These are phyloP conservation scores for Pygocentrus nattereri DNA, from an alignment of 2,797 vertebrate genomes.

Conservation along the genomic window DNA sequence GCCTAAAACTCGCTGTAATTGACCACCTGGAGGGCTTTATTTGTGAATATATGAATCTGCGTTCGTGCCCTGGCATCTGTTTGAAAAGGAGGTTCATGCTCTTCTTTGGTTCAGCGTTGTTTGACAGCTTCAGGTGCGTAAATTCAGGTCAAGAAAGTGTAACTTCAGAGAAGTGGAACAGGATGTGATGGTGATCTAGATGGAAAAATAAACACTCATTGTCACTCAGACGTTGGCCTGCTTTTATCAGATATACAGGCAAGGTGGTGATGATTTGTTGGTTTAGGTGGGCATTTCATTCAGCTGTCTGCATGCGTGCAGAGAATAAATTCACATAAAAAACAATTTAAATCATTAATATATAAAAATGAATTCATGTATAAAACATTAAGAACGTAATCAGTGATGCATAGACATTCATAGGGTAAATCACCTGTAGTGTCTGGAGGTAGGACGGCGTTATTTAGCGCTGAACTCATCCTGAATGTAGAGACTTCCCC, in stretches of 20 bases:
- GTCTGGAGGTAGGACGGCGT: background rate
- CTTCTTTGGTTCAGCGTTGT: background rate
- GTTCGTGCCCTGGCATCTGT: background rate
- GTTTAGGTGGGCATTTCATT: background rate
- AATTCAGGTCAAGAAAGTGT: constrained; percentile 21
- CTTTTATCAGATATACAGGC: background rate
- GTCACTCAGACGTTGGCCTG: background rate
- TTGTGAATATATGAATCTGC: too few relatives aligned
- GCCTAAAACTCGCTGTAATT: too few relatives aligned
- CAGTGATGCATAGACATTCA: background rate
- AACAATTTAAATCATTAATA: background rate
- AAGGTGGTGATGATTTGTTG: background rate
- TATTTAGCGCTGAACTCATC: constrained; percentile 9
- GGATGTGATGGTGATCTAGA: constrained; percentile 43
- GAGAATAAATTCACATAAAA: background rate
- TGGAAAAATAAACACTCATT: background rate
- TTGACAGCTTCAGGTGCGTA: background rate
- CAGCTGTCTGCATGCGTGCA: background rate
- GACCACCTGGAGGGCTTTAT: too few relatives aligned
- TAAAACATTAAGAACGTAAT: too few relatives aligned
- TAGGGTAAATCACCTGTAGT: background rate
- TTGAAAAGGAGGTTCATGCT: background rate
- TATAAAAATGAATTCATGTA: background rate
- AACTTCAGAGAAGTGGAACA: constrained; percentile 15
- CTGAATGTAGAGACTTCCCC: constrained; percentile 12